These are phyloP conservation scores for Torymus tubicola DNA, from an alignment of 2,888 invertebrate species.

Conservation along the genomic window DNA sequence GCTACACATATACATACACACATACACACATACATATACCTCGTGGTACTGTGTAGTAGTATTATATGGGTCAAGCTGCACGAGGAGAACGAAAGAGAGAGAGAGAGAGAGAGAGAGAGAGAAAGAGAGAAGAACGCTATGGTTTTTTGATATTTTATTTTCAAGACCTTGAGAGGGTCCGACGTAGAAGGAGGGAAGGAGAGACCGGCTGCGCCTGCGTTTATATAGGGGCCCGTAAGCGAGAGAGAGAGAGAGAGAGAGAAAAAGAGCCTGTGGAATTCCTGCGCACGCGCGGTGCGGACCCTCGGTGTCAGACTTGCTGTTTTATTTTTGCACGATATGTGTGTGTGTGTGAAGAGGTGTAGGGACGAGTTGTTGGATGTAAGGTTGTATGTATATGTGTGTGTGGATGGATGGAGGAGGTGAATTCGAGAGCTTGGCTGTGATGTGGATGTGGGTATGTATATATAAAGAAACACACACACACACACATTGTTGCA, in stretches of 20 bases:
- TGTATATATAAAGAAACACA: no score
- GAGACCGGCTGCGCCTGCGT: conserved; percentile 38
- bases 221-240: conserved; percentile 11
- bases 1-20: no score
- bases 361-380: conserved; percentile 7
- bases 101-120: no score
- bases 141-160: conserved; percentile 60
- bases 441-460: no score
- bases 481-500: no score
- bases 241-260: no score
- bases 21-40: conserved; percentile 40
- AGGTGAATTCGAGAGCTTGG: background rate
- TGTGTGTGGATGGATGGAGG: background rate
- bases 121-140: background rate
- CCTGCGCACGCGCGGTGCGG: background rate
- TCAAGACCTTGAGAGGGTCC: conserved; percentile 64
- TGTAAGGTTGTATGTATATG: background rate
- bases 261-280: background rate
- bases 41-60: background rate
- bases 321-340: background rate
- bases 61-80: conserved; percentile 67
- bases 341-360: conserved; percentile 2
- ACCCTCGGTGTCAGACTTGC: no score
- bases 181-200: conserved; percentile 54
- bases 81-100: conserved; percentile 21